A percentile compares a stretch with the other conserved stretches of the same genome.
These are phyloP conservation scores for Spodoptera frugiperda DNA, from an alignment of 1,140 invertebrate species.

Conservation along the genomic window DNA sequence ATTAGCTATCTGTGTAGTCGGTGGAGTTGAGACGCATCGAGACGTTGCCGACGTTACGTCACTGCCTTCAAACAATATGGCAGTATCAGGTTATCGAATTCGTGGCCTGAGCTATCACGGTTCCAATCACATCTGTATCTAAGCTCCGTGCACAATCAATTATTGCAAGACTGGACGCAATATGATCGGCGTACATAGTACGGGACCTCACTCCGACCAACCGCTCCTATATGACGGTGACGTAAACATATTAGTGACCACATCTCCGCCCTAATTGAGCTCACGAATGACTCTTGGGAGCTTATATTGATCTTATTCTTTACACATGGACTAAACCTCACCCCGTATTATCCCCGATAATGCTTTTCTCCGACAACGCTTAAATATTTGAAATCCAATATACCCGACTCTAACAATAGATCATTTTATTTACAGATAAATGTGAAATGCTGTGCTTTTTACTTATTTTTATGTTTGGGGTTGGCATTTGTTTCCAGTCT, in stretches of 20 bases:
- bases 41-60: not conserved
- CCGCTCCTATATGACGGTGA: not conserved
- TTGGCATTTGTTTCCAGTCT: not conserved
- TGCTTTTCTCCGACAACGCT: constrained; percentile 19
- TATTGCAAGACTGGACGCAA: constrained; percentile 1
- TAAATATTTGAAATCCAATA: constrained; percentile 30
- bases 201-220: not conserved
- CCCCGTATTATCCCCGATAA: constrained; percentile 11
- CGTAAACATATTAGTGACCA: constrained; percentile 19
- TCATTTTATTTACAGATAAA: constrained; percentile 37
- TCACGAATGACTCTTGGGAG: constrained; percentile 27
- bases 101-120: not conserved
- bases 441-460: not conserved
- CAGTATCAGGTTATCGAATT: not conserved
- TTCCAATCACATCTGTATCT: not conserved
- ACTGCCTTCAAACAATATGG: not conserved
- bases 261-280: constrained; percentile 19
- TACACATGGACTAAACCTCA: constrained; percentile 1
- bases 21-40: not conserved
- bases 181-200: not conserved
- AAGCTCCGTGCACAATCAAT: constrained; percentile 6
- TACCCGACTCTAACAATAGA: constrained; percentile 2
- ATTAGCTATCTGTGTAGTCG: too few species aligned
- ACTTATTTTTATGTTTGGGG: not conserved
- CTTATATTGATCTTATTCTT: constrained; percentile 33